Conservation (phyloP, 1,140 invertebrate genomes). For the Phymorhynchus buccinoides region DNA sequence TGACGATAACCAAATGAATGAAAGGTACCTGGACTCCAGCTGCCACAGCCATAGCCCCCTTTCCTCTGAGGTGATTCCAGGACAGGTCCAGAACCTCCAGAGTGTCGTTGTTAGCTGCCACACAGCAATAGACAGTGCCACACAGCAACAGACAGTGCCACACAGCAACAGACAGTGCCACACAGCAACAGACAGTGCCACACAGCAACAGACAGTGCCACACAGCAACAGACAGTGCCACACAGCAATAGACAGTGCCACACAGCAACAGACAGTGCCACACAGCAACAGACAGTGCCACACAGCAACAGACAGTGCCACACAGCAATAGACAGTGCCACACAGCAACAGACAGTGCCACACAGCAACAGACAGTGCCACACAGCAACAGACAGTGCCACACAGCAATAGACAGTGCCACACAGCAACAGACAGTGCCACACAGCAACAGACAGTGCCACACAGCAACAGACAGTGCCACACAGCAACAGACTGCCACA, state of each 20-base stretch:
- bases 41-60: slow-evolving; percentile 61
- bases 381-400: not conserved
- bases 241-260: not conserved
- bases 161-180: no score
- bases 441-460: not conserved
- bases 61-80: slow-evolving; percentile 65
- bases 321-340: not conserved
- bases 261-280: not conserved
- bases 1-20: not conserved
- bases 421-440: no score
- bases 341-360: slow-evolving; percentile 13
- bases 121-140: not conserved
- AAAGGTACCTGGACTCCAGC: slow-evolving; percentile 57
- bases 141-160: not conserved
- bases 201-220: not conserved
- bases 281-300: no score
- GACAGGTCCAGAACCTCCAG: slow-evolving; percentile 62
- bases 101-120: slow-evolving; percentile 57
- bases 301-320: no score
- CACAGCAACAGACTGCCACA: not conserved
- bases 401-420: no score
- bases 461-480: slow-evolving; percentile 13
- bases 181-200: no score
- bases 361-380: not conserved
- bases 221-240: slow-evolving; percentile 13